Base-by-base conservation (phyloP, 64 coral and sea anemone genomes). In the Pocillopora verrucosa region DNA sequence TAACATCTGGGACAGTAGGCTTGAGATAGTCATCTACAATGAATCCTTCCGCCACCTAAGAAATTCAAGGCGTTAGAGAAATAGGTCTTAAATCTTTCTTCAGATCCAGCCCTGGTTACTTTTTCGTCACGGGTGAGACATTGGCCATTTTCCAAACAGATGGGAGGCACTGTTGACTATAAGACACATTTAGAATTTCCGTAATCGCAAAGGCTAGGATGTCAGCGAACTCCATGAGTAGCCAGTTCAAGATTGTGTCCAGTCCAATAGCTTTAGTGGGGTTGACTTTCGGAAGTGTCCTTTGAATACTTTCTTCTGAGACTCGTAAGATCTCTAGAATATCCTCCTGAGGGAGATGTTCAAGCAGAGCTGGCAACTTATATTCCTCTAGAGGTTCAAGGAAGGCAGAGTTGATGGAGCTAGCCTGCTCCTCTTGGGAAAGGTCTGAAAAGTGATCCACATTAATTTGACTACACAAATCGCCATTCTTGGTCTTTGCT, bases 391-490 rank as follows among this genome's bases (percentile, higher is more conserved):
- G 38, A 57, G 80, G 81, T 26, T 75, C 72, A 26, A 91, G 59
- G 56, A 86, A 74, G 56, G 89, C 80, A 9, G 75, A 2, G 76
- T 80, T 89, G 25, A 89, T 89, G 64, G 60, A 25, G 41, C 79
- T 79, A 45, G 88, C 59, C 41, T 80, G 76, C 20, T 89, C 80
- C 72, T 68, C 60, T 59, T 36, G 14, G 22, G 78, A 81, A n/a
- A 93, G 91, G 72, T 63, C 63, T 24, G 75, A 80, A 60, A 93
- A 80, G 1, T 93, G 36, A 35, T 93, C 91, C 36, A 88, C 69
- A 57, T 88, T 80, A 45, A 93, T 88, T 80, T 83, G 76, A 88
- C 45, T 88, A 80, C 74, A 35, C n/a, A 93, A 16, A 62, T 93
- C 91, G 11, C 91, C 76, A 64, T 60, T 75, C 61, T 37, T 82